These are phyloP conservation scores for Drosophila aldrichi DNA, from an alignment of 2,888 invertebrate genomes.

Conservation along the genomic window DNA sequence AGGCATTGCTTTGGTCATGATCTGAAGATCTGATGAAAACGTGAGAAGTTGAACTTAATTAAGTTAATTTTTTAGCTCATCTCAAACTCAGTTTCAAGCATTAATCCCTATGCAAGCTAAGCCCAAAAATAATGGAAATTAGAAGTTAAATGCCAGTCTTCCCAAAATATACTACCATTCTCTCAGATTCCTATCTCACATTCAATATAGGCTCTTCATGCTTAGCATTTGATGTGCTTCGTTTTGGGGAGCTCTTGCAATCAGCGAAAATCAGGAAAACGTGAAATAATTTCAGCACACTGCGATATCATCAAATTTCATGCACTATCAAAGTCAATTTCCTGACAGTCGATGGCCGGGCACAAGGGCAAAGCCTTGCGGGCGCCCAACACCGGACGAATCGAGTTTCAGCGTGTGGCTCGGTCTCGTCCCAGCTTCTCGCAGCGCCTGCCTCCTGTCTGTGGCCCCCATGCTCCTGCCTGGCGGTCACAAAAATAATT, in stretches of 20 bases:
- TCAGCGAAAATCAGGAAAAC: constrained; percentile 40
- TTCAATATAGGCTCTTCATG: background rate
- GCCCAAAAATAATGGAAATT: background rate
- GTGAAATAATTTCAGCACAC: constrained; percentile 57
- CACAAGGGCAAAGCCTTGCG: constrained; percentile 5
- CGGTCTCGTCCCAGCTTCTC: background rate
- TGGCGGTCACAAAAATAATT: constrained; percentile 72
- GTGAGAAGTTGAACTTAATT: background rate
- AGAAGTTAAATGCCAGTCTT: background rate
- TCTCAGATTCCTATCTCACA: background rate
- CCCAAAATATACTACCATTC: background rate
- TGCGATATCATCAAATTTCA: constrained; percentile 77
- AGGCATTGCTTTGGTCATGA: too few species aligned
- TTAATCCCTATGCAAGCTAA: background rate
- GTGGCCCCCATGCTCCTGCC: constrained; percentile 16
- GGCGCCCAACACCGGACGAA: constrained; percentile 5
- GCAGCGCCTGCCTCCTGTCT: background rate
- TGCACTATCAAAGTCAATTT: constrained; percentile 81
- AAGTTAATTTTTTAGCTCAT: background rate
- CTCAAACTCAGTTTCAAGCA: background rate
- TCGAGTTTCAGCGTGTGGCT: constrained; percentile 24
- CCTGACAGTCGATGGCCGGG: constrained; percentile 40
- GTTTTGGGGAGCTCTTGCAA: background rate
- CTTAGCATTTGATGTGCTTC: background rate
- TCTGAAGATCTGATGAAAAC: background rate